Evolutionary conservation across 2,888 invertebrate species (phyloP).

Genomic region (Lapara coniferarum): DNA sequence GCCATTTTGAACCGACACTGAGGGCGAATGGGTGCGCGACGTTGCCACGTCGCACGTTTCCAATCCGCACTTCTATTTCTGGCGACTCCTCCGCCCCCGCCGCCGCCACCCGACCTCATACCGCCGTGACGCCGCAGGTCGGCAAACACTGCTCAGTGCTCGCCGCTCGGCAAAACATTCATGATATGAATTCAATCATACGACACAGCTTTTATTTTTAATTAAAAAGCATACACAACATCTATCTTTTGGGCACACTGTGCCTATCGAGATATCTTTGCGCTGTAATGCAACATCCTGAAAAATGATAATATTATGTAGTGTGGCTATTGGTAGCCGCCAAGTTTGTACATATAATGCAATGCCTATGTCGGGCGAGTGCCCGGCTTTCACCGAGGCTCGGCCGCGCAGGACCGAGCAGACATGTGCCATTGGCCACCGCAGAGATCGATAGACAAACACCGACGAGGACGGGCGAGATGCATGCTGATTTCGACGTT

Average conservation of each 20-base stretch:
- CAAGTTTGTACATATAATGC: slow-evolving; percentile 53
- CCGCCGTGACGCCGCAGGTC: slow-evolving; percentile 65
- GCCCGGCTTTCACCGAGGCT: slow-evolving; percentile 81
- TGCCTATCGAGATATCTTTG: slow-evolving; percentile 38
- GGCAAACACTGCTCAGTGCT: slow-evolving; percentile 70
- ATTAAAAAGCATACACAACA: slow-evolving; percentile 61
- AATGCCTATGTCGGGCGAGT: slow-evolving; percentile 56
- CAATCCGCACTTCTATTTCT: slow-evolving; percentile 80
- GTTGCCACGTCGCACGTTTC: slow-evolving; percentile 80
- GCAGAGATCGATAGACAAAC: slow-evolving; percentile 86
- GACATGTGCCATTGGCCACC: slow-evolving; percentile 86
- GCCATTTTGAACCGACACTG: slow-evolving; percentile 84
- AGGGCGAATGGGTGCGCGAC: slow-evolving; percentile 69
- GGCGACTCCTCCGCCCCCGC: slow-evolving; percentile 62
- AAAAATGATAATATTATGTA: slow-evolving; percentile 65
- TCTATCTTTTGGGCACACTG: slow-evolving; percentile 57
- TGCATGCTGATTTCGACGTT: slow-evolving; percentile 75
- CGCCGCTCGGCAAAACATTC: slow-evolving; percentile 77
- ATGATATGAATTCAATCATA: slow-evolving; percentile 59
- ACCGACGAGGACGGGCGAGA: slow-evolving; percentile 81
- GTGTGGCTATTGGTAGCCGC: slow-evolving; percentile 40
- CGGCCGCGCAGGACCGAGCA: slow-evolving; percentile 80
- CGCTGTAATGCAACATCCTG: slow-evolving; percentile 51
- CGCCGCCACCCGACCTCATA: slow-evolving; percentile 43
- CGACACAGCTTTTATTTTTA: slow-evolving; percentile 54